Percentiles rank a stretch among this genome's conserved stretches.
These are phyloP conservation scores for Corythornis leucogaster DNA, from an alignment of 2,797 vertebrate genomes.

Conservation along the genomic window DNA sequence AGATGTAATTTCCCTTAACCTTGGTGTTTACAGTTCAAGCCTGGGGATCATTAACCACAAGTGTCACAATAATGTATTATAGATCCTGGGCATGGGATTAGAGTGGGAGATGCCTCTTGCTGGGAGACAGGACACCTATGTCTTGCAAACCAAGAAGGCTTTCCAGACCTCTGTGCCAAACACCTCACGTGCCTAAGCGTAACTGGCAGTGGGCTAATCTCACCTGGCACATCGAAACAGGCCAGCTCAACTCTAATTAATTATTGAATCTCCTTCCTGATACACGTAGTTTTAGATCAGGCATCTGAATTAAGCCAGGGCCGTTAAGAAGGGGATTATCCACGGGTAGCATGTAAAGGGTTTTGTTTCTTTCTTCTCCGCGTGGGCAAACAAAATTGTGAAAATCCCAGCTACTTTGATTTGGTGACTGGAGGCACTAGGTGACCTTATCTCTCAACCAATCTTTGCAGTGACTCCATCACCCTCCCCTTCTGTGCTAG, in stretches of 20 bases:
- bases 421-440: conserved; percentile 50
- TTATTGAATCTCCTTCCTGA: background rate
- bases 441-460: conserved; percentile 64
- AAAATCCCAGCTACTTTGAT: conserved; percentile 32
- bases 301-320: background rate
- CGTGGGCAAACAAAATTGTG: background rate
- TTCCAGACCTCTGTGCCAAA: background rate
- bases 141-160: background rate
- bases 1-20: background rate
- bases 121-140: background rate
- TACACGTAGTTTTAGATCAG: background rate
- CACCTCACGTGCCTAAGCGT: background rate
- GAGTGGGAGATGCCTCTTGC: background rate
- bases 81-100: background rate
- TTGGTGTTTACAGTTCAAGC: background rate
- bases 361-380: background rate
- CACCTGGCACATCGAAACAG: background rate
- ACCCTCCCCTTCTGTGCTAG: background rate
- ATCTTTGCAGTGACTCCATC: background rate
- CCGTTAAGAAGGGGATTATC: background rate
- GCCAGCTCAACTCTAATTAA: background rate
- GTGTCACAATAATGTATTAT: background rate
- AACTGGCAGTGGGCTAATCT: background rate
- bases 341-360: background rate
- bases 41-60: background rate